These are phyloP conservation scores for Drosophila arizonae DNA, from an alignment of 1,140 invertebrate species.

Conservation along the genomic window DNA sequence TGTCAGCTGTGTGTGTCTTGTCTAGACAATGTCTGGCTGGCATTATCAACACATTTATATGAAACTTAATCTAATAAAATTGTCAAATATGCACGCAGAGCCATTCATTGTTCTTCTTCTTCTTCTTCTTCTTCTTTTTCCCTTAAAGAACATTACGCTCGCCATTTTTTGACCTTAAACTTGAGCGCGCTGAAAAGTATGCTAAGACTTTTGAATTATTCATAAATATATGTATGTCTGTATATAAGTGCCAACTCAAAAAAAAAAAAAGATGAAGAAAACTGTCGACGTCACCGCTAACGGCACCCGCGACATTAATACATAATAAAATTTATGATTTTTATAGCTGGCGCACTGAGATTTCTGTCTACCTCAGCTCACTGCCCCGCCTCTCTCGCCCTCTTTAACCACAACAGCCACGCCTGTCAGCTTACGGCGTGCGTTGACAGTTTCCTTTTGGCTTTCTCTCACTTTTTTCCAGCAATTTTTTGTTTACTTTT, in stretches of 20 bases:
- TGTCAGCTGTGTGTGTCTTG: constrained; percentile 52
- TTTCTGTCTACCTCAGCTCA: constrained; percentile 33
- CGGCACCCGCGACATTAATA: constrained; percentile 36
- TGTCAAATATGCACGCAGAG: constrained; percentile 60
- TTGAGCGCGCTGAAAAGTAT: constrained; percentile 28
- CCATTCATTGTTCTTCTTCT: too few species aligned
- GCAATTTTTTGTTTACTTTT: constrained; percentile 44
- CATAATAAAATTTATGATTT: constrained; percentile 73
- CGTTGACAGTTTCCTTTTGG: constrained; percentile 51
- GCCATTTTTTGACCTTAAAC: constrained; percentile 52
- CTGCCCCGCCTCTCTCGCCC: too few species aligned
- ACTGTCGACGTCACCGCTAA: constrained; percentile 16
- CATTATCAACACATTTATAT: constrained; percentile 75
- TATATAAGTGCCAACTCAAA: constrained; percentile 8
- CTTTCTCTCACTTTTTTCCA: neutral
- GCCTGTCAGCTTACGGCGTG: constrained; percentile 65
- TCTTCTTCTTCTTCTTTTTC: neutral
- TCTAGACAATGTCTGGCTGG: constrained; percentile 71
- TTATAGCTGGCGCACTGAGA: constrained; percentile 62
- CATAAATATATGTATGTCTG: constrained; percentile 24
- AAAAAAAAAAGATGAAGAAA: constrained; percentile 4
- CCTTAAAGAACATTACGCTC: constrained; percentile 27
- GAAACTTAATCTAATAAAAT: constrained; percentile 74
- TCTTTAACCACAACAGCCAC: neutral
- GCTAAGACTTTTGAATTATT: constrained; percentile 54